Conservation (phyloP, 2,888 invertebrate genomes). For the Drosophila ustulata region DNA sequence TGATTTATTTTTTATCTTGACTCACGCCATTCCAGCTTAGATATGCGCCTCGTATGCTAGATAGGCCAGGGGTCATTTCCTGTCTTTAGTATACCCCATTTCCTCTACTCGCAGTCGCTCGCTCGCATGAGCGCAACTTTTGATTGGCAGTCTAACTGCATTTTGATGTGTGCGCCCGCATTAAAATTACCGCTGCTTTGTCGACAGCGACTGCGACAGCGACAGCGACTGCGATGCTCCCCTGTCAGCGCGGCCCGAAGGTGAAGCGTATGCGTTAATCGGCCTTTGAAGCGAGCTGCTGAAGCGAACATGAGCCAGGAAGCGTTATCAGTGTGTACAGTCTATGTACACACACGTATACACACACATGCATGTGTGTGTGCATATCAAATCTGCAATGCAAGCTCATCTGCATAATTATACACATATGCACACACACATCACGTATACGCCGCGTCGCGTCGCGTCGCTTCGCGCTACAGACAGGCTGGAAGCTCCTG, state of each 20-base stretch:
- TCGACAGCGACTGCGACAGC: neutral
- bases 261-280: constrained; percentile 51
- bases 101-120: constrained; percentile 21
- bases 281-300: constrained; percentile 44
- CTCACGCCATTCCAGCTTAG: too few species aligned
- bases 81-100: constrained; percentile 29
- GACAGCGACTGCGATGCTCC: constrained; percentile 23
- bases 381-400: neutral
- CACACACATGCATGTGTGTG: neutral
- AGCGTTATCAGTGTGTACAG: constrained; percentile 62
- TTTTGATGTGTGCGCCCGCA: constrained; percentile 43
- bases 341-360: constrained; percentile 11
- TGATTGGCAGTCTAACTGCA: constrained; percentile 42
- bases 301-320: constrained; percentile 53
- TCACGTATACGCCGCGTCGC: constrained; percentile 4
- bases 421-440: neutral
- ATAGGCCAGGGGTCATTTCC: constrained; percentile 25
- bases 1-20: too few species aligned
- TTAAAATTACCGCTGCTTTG: constrained; percentile 43
- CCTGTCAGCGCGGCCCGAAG: constrained; percentile 44
- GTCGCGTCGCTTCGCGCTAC: constrained; percentile 32
- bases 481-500: constrained; percentile 74
- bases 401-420: constrained; percentile 16
- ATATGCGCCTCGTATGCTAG: neutral
- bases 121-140: neutral